phyloP scores from a whole-genome alignment of 2,113 vertebrate genomes.

The Oncorhynchus keta region DNA sequence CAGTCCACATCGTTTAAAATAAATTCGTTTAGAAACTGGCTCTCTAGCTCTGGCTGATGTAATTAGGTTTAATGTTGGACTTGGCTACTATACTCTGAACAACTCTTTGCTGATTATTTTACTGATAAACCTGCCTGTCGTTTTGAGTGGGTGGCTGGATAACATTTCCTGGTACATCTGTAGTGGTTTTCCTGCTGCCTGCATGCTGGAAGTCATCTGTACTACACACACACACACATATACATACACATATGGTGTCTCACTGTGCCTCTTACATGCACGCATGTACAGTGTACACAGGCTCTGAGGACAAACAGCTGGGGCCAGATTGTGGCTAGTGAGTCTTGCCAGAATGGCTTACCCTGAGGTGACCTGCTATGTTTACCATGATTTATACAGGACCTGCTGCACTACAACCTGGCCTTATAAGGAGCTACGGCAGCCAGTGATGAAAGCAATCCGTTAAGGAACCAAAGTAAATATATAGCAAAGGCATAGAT shows the following conservation, averaged over 20 bases:
- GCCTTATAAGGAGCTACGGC: slow-evolving; percentile 9
- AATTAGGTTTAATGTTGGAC: no score
- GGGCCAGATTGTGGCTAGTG: no score
- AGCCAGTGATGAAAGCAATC: background rate
- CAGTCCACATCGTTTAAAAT: no score
- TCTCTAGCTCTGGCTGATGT: no score
- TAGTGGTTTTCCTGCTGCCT: slow-evolving; percentile 2
- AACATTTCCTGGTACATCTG: background rate
- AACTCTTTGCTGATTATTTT: no score
- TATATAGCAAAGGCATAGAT: no score
- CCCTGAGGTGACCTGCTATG: slow-evolving; percentile 16
- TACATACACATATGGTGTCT: background rate
- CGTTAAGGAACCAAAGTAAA: background rate
- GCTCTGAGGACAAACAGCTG: no score
- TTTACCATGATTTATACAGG: slow-evolving; percentile 25
- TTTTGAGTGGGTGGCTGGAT: no score
- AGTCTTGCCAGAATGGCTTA: no score
- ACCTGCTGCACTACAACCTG: background rate
- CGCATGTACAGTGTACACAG: background rate
- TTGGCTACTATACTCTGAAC: no score
- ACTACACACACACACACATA: background rate
- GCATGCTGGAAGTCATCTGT: slow-evolving; percentile 41
- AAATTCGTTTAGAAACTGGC: no score
- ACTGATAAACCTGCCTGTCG: no score
- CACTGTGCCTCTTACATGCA: slow-evolving; percentile 26